A percentile compares a stretch with the other conserved stretches of the same genome.
These are phyloP conservation scores for Stegana nigrithorax DNA, from an alignment of 2,888 invertebrate species.

Conservation along the genomic window DNA sequence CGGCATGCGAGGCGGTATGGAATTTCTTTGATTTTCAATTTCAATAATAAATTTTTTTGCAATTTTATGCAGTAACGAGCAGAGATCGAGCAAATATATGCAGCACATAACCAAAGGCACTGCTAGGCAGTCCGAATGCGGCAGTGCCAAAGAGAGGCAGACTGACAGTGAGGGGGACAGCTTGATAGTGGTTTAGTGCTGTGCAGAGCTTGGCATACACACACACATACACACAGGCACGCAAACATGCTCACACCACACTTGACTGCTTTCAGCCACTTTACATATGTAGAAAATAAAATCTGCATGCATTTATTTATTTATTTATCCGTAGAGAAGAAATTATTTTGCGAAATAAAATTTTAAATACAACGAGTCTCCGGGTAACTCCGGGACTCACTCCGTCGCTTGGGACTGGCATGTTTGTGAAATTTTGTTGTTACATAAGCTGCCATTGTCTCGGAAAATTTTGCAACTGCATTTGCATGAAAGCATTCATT, in stretches of 20 bases:
- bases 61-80: conserved; percentile 48
- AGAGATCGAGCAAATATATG: too few species aligned
- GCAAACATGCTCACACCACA: too few species aligned
- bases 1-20: not conserved
- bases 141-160: not conserved
- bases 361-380: conserved; percentile 1
- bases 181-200: not conserved
- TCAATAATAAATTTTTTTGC: conserved; percentile 53
- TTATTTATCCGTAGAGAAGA: too few species aligned
- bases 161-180: not conserved
- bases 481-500: conserved; percentile 26
- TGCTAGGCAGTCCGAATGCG: too few species aligned
- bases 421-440: not conserved
- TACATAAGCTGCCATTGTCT: not conserved
- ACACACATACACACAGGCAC: conserved; percentile 10
- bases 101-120: conserved; percentile 3
- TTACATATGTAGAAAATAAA: conserved; percentile 15
- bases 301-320: conserved; percentile 18
- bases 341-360: conserved; percentile 1
- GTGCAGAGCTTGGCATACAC: conserved; percentile 27
- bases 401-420: not conserved
- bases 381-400: not conserved
- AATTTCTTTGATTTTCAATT: conserved; percentile 48
- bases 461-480: not conserved
- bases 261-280: conserved; percentile 10